Evolutionary conservation across 2,113 vertebrate genomes (phyloP), one percentile per base, ranked within the genome.

Genomic region (Tyto alba): DNA sequence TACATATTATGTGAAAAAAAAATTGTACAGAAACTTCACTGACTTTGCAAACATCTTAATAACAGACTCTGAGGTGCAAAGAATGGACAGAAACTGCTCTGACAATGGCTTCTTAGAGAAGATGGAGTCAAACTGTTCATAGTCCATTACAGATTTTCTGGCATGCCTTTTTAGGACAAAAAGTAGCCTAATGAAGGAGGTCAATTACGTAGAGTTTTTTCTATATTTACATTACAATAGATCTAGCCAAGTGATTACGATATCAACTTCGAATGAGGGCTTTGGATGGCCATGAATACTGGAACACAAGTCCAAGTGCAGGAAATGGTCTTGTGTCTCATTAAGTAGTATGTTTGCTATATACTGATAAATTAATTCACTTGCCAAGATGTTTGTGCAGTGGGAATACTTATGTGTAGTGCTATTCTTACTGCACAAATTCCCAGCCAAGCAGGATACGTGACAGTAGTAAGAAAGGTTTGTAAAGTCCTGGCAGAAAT

Each of bases 221-320:
- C 52, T 56, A 22, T 45, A 38, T 87, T 93, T 74, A 80, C 38
- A 34, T 62, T 80, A n/a, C 25, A 43, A 23, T 5, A 66, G 80
- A 13, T 67, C 38, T 57, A 62, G 82, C 67, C 86, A 89, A 91
- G 47, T 59, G 76, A 40, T 75, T 89, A 47, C 7, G 10, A 43
- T 72, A 76, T 68, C 66, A 68, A 0, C 56, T 71, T 76, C 1
- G 15, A 81, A 56, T 34, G 66, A 66, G 63, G 69, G 10, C 9
- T 95, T 96, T 96, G 91, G 91, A 84, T 60, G 79, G 84, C 89
- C 69, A 38, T 89, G 91, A 96, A 95, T 95, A 60, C 84, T 91
- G 71, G 74, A 78, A 90, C 34, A 8, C 40, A 47, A 78, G 30
- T 56, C 87, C 73, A 64, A 87, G 80, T 14, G 27, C 82, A 78